phyloP scores from a whole-genome alignment of 2,113 vertebrate genomes.

The crab-eating macaque (Macaca fascicularis) region T2T-MFA8v1.1 NC_088387.1:5561501-5562000 shows the following conservation, averaged over 20 bases:
- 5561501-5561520: not conserved
- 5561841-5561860: not conserved
- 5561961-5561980: accelerated
- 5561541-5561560: not conserved
- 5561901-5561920: not conserved
- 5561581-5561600: not conserved
- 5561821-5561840: accelerated
- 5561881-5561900: not conserved
- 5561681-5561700: not conserved
- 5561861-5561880: not conserved
- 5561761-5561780: not conserved
- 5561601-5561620: not conserved
- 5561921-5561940: not conserved
- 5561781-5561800: not conserved
- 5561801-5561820: not conserved
- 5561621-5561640: not conserved
- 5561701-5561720: not conserved
- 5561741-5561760: not conserved
- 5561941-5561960: accelerated
- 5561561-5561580: not conserved
- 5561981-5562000: not conserved
- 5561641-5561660: not conserved
- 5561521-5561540: not conserved
- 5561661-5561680: not conserved
- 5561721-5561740: not conserved